Conservation (phyloP, 1,140 invertebrate genomes). For the Propsilocerus akamusi region DNA sequence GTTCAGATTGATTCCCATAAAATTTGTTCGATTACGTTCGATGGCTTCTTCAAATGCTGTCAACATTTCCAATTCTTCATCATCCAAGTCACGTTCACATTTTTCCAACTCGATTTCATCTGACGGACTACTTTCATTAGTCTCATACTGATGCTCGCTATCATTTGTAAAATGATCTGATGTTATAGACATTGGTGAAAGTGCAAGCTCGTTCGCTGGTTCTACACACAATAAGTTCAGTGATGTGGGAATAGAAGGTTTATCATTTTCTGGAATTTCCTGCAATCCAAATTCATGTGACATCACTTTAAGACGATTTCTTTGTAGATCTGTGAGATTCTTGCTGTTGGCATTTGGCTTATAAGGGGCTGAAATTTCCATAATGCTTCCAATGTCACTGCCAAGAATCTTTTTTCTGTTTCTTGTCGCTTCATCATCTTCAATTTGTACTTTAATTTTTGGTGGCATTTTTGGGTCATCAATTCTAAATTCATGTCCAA, state of each 20-base stretch:
- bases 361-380: too few relatives aligned
- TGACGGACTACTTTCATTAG: neutral
- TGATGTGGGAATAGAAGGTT: too few relatives aligned
- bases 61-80: conserved; percentile 6
- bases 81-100: neutral
- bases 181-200: conserved; percentile 20
- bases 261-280: neutral
- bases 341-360: conserved; percentile 8
- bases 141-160: neutral
- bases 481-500: conserved; percentile 17
- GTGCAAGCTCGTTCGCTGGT: neutral
- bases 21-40: conserved; percentile 8
- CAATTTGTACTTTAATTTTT: neutral
- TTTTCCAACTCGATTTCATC: neutral
- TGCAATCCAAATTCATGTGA: conserved; percentile 4
- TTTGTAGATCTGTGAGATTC: conserved; percentile 10
- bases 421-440: conserved; percentile 9
- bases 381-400: too few relatives aligned
- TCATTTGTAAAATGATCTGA: conserved; percentile 13
- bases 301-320: conserved; percentile 15
- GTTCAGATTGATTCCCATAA: neutral
- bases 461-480: neutral
- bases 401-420: conserved; percentile 12
- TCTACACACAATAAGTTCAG: neutral
- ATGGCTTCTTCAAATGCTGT: conserved; percentile 10